Evolutionary conservation across 2,113 vertebrate genomes (phyloP), one percentile per base, ranked within the genome.

Genomic region (Ageneiosus marmoratus): DNA sequence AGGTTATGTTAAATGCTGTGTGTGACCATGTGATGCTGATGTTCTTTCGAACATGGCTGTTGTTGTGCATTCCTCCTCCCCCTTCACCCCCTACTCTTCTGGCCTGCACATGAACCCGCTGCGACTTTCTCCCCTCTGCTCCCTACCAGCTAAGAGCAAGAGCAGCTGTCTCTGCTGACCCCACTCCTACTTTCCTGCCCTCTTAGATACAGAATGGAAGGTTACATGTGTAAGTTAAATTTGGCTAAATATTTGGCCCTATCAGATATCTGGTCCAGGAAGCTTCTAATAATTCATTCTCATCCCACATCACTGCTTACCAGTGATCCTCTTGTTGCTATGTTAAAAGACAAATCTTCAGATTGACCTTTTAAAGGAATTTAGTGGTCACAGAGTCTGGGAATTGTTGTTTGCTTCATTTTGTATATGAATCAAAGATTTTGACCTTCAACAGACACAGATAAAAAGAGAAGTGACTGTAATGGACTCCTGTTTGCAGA

Each of bases 31-130:
- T 82, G 86, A 87, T 50, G 74, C 75, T 74, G 46, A 51, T 56
- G 79, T 79, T 86, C 73, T 51, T n/a, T 18, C 46, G 34, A 37
- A 77, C 41, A 83, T 83, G 87, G 77, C 88, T 87, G 84, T 65
- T 0, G 0, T 77, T 88, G 80, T 89, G 89, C 89, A 89, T 86
- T 83, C 89, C 85, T 83, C 88, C 50, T 32, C 69, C 29, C 78
- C 76, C 79, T 62, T 83, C 86, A 48, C 72, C 29, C 29, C 65
- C 85, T 85, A 86, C 86, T 90, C 37, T 9, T 85, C 80, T 89
- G 85, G 76, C 82, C 83, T 85, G 84, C 44, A 56, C 82, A 88
- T 89, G 89, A 92, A 90, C 87, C 72, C 78, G 20, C 83, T 9
- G 82, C 79, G 82, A 86, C 88, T 79, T 84, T 87, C 86, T 88